These are phyloP conservation scores for Sympetrum striolatum DNA, from an alignment of 2,888 invertebrate species.

Conservation along the genomic window DNA sequence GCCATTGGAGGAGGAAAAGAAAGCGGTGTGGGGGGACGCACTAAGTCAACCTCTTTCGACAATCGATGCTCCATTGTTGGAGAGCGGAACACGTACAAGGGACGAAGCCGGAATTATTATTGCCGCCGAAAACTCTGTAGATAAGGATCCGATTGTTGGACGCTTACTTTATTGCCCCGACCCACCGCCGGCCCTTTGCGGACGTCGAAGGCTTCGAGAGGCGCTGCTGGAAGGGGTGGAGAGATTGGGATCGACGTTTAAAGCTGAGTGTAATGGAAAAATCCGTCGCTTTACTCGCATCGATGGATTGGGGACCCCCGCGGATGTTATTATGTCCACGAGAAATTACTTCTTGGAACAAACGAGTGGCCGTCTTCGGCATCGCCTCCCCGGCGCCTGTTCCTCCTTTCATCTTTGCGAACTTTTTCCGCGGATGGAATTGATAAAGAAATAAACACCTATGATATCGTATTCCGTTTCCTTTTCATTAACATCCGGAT, in stretches of 20 bases:
- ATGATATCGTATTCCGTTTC: too few species aligned
- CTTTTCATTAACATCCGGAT: too few species aligned
- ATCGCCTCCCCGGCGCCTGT: background rate
- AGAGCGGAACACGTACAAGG: conserved; percentile 28
- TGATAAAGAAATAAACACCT: too few species aligned
- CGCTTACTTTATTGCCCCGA: conserved; percentile 9
- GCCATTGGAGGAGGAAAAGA: background rate
- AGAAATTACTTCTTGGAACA: background rate
- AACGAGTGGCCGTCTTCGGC: background rate
- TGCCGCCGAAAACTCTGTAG: conserved; percentile 11
- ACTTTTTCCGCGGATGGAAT: too few species aligned
- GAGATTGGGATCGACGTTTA: conserved; percentile 39
- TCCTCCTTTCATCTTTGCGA: too few species aligned
- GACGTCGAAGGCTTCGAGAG: background rate
- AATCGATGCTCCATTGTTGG: conserved; percentile 38
- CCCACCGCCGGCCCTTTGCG: background rate
- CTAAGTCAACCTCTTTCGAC: conserved; percentile 30
- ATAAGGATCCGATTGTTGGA: conserved; percentile 27
- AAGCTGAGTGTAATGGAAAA: conserved; percentile 26
- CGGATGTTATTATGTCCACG: background rate
- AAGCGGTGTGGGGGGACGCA: background rate
- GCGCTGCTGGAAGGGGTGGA: background rate
- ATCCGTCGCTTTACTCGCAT: conserved; percentile 23
- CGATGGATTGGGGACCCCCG: background rate
- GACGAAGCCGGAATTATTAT: conserved; percentile 27